Conservation (phyloP, 2,888 invertebrate species). For the Agonopterix arenella region DNA sequence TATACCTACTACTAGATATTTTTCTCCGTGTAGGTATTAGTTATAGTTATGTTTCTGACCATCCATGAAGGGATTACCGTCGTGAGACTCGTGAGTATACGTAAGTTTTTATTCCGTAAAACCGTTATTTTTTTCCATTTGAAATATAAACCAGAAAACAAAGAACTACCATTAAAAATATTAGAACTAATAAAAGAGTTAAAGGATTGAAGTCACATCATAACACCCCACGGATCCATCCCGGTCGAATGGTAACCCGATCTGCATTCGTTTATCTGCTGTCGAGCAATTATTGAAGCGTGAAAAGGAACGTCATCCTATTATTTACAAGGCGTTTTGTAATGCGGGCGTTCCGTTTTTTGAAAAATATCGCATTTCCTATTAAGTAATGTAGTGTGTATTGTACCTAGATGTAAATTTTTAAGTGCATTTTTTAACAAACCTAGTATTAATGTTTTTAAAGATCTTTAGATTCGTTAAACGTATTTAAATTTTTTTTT, state of each 20-base stretch:
- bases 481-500: too few species aligned
- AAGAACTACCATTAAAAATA: constrained; percentile 12
- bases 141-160: not conserved
- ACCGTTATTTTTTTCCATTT: too few species aligned
- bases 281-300: constrained; percentile 78
- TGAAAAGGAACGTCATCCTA: constrained; percentile 76
- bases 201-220: constrained; percentile 29
- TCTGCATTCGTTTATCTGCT: constrained; percentile 70
- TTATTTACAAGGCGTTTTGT: constrained; percentile 73
- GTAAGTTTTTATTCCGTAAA: too few species aligned
- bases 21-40: too few species aligned
- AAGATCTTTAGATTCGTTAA: too few species aligned
- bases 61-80: too few species aligned
- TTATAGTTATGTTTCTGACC: too few species aligned
- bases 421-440: too few species aligned
- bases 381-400: constrained; percentile 7
- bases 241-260: constrained; percentile 55
- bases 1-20: too few species aligned
- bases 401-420: too few species aligned
- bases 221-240: constrained; percentile 40
- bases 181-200: constrained; percentile 52
- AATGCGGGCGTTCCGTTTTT: constrained; percentile 69
- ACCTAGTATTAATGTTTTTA: too few species aligned
- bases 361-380: constrained; percentile 70
- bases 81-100: too few species aligned